Evolutionary conservation across 2,797 vertebrate species (phyloP), one percentile per base, ranked within the genome.

Genomic region (Danio aesculapii): DNA sequence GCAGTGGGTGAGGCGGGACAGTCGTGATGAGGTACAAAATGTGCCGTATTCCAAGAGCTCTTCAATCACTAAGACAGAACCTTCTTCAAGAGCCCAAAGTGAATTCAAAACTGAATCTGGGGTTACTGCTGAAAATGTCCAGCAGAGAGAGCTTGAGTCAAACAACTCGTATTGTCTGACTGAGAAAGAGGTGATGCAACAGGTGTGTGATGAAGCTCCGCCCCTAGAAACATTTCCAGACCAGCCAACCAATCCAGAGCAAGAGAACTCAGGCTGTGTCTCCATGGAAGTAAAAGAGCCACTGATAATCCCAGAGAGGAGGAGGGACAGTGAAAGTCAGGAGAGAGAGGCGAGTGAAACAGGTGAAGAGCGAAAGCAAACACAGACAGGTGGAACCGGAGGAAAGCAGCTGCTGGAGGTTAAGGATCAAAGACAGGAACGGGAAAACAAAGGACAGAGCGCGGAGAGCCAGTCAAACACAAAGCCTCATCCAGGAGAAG

Each of bases 201-300:
- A 95, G 93, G 92, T 94, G 93, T 89, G 87, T 85, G 88, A 83
- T 84, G 79, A 80, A 81, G 79, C 88, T 87, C 90, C 92, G 84
- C 94, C 93, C 94, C 90, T 93, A 90, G 94, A 90, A 0, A 67
- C 84, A 0, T 92, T 95, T 92, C 81, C 90, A 89, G 89, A 85
- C 83, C 90, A 91, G 88, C 68, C 63, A 52, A 81, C 93, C 90
- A 92, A 91, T 93, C 85, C 55, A 82, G 83, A 73, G 76, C 81
- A 84, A 43, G 75, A 72, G 81, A 88, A 86, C 88, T 87, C 81
- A 79, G 85, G 77, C 81, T 88, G 70, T 82, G 72, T 82, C 49
- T 89, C 85, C 87, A 77, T 75, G 86, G 86, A 83, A 80, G 79
- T 85, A 84, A 81, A 82, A 86, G 82, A 89, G 89, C 86, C 84